phyloP scores from a whole-genome alignment of 2,888 invertebrate species.

The Dione juno region DNA sequence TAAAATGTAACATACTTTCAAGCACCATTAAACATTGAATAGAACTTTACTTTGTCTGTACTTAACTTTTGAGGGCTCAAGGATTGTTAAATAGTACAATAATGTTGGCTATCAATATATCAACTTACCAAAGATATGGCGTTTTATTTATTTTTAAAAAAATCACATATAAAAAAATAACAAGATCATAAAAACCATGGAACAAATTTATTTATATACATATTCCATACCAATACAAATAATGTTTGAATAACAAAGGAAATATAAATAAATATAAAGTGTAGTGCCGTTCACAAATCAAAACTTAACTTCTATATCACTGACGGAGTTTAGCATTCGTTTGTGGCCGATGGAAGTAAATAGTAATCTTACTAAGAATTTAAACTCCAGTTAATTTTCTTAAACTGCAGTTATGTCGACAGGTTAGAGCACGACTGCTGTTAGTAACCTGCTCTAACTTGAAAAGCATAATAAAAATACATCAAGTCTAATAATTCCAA shows the following conservation, averaged over 20 bases:
- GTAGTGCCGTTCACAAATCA: not conserved
- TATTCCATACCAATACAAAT: constrained; percentile 10
- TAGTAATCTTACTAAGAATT: too few species aligned
- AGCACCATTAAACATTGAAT: not conserved
- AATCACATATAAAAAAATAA: not conserved
- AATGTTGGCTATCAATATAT: constrained; percentile 10
- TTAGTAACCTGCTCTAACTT: too few species aligned
- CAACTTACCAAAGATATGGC: constrained; percentile 20
- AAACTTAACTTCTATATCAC: constrained; percentile 2
- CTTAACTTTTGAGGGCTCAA: not conserved
- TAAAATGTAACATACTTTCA: not conserved
- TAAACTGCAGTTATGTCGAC: too few species aligned
- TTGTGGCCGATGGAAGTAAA: too few species aligned
- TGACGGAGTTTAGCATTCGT: not conserved
- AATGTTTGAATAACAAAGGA: constrained; percentile 10
- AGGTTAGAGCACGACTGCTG: too few species aligned
- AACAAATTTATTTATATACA: constrained; percentile 20
- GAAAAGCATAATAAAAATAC: too few species aligned
- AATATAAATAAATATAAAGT: constrained; percentile 6
- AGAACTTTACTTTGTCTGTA: too few species aligned
- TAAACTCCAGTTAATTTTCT: too few species aligned
- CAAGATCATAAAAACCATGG: constrained; percentile 1
- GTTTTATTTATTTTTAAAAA: constrained; percentile 7
- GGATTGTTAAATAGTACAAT: not conserved
- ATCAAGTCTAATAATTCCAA: too few species aligned